Conservation (phyloP, 2,113 vertebrate species). For the Thomomys bottae region DNA sequence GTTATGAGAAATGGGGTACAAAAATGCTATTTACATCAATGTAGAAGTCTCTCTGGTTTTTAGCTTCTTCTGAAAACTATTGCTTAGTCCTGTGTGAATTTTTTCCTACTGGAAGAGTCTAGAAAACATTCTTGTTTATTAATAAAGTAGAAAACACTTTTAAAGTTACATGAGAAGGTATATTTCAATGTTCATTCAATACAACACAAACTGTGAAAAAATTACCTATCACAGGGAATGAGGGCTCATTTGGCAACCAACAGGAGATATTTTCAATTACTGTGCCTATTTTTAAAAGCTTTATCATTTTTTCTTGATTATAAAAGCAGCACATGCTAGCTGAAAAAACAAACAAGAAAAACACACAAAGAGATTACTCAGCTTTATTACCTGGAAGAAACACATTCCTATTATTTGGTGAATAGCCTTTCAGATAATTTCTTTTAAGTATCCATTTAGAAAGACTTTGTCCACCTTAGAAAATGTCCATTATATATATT, state of each 20-base stretch:
- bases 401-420: not conserved
- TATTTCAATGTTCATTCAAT: conserved; percentile 23
- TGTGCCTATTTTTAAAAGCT: conserved; percentile 17
- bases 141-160: conserved; percentile 36
- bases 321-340: conserved; percentile 6
- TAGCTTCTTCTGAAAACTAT: conserved; percentile 43
- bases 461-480: not conserved
- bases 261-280: not conserved
- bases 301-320: conserved; percentile 29
- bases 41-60: not conserved
- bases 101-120: not conserved
- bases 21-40: not conserved
- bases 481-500: not conserved
- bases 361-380: not conserved
- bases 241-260: conserved; percentile 25
- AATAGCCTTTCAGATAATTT: conserved; percentile 2
- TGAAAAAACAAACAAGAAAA: not conserved
- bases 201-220: not conserved
- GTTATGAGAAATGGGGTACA: not conserved
- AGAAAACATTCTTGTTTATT: conserved; percentile 42
- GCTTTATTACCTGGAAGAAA: not conserved
- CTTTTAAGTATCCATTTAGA: not conserved
- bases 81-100: not conserved
- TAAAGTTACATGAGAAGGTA: not conserved
- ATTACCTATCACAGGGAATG: not conserved